These are phyloP conservation scores for Samia ricini DNA, from an alignment of 1,140 invertebrate species.

Conservation along the genomic window DNA sequence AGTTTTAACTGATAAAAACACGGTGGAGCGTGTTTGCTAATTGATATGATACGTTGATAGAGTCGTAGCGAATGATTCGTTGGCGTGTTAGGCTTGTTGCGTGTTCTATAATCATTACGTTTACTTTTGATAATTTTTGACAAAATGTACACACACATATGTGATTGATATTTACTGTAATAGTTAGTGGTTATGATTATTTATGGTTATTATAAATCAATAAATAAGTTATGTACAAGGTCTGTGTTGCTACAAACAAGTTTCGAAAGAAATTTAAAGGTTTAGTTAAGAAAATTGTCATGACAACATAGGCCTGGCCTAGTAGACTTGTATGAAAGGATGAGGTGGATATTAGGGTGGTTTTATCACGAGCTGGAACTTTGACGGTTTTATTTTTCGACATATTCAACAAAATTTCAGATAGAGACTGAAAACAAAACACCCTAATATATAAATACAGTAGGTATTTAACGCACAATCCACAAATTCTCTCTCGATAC, in stretches of 20 bases:
- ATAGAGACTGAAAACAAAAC: too few relatives aligned
- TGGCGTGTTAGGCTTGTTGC: constrained; percentile 1
- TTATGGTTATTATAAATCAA: background rate
- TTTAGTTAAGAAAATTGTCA: too few relatives aligned
- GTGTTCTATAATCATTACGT: constrained; percentile 2
- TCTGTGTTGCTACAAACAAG: background rate
- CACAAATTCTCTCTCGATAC: too few relatives aligned
- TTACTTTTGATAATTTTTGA: background rate
- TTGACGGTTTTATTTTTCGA: too few relatives aligned
- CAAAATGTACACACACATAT: background rate
- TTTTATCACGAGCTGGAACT: too few relatives aligned
- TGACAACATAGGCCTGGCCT: too few relatives aligned
- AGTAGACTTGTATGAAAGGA: too few relatives aligned
- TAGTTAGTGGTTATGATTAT: background rate
- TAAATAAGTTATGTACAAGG: background rate
- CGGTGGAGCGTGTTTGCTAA: constrained; percentile 29
- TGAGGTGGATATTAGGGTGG: too few relatives aligned
- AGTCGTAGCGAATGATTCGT: background rate
- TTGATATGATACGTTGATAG: constrained; percentile 24
- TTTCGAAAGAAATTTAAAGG: background rate
- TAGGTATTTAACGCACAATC: too few relatives aligned
- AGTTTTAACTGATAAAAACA: constrained; percentile 37
- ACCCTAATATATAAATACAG: too few relatives aligned
- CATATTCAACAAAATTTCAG: too few relatives aligned
- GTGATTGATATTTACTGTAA: background rate